phyloP scores from a whole-genome alignment of 2,113 vertebrate species.

The Zootoca vivipara region DNA sequence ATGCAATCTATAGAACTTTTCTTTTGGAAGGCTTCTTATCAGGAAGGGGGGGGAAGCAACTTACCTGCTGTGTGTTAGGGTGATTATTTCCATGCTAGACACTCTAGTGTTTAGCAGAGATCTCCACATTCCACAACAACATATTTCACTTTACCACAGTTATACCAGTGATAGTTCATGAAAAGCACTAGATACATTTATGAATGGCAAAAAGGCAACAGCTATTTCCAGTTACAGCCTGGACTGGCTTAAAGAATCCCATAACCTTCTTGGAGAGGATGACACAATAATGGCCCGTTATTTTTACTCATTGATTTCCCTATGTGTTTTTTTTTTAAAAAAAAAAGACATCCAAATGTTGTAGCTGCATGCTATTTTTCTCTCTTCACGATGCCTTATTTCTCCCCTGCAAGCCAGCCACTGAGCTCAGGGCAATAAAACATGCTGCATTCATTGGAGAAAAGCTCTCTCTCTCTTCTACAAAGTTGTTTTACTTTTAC shows the following conservation, averaged over 20 bases:
- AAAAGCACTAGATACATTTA: not conserved
- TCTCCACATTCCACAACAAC: not conserved
- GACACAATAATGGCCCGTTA: not conserved
- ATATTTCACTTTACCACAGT: not conserved
- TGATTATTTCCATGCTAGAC: not conserved
- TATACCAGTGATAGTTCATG: not conserved
- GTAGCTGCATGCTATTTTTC: not conserved
- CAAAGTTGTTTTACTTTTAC: not conserved
- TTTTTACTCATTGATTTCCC: slow-evolving; percentile 17
- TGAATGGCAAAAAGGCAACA: not conserved
- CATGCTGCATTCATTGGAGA: not conserved
- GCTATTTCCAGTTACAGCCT: not conserved
- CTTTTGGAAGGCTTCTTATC: not conserved
- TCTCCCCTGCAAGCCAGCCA: not conserved
- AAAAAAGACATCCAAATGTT: not conserved
- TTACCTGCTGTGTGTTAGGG: accelerated
- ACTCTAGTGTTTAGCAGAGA: not conserved
- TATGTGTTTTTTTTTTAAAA: slow-evolving; percentile 51
- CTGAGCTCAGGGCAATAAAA: not conserved
- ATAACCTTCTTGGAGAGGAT: not conserved
- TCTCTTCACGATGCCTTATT: not conserved
- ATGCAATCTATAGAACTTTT: not conserved
- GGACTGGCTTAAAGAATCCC: not conserved
- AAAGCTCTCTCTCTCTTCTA: not conserved
- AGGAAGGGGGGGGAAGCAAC: slow-evolving; percentile 16